Evolutionary conservation across 2,888 invertebrate species (phyloP).

Genomic region (Helicoverpa assulta): DNA sequence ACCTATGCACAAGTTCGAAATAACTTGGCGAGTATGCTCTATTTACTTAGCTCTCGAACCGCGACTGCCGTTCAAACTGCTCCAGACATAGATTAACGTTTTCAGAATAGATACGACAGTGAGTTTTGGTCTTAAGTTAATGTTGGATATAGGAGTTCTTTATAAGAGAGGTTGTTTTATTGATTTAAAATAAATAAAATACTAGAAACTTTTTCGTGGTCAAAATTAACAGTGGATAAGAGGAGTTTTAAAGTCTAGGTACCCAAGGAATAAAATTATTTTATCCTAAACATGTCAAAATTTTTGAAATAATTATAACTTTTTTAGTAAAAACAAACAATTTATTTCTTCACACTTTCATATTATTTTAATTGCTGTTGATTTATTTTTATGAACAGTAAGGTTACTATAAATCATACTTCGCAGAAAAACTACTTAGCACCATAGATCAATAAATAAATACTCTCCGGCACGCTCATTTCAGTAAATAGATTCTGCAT

Average conservation of each 20-base stretch:
- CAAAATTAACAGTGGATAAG: too few relatives aligned
- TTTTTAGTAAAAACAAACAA: too few relatives aligned
- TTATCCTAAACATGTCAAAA: too few relatives aligned
- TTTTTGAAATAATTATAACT: too few relatives aligned
- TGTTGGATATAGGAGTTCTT: too few relatives aligned
- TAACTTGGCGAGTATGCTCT: conserved; percentile 79
- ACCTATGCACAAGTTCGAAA: conserved; percentile 75
- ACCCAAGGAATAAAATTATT: too few relatives aligned
- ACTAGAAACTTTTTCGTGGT: too few relatives aligned
- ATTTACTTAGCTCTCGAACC: conserved; percentile 84
- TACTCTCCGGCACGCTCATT: not conserved
- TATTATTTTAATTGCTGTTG: too few relatives aligned
- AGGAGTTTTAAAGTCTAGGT: too few relatives aligned
- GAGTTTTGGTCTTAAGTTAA: not conserved
- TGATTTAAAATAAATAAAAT: not conserved
- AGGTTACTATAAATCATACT: too few relatives aligned
- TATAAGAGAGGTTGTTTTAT: not conserved
- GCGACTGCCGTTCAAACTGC: conserved; percentile 71
- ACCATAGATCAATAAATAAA: not conserved
- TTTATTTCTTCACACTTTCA: too few relatives aligned
- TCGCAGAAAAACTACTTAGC: not conserved
- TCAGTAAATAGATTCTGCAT: not conserved
- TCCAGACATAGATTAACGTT: conserved; percentile 66
- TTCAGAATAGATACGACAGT: conserved; percentile 35
- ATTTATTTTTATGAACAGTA: too few relatives aligned